Evolutionary conservation across 2,113 vertebrate genomes (phyloP), one percentile per base, ranked within the genome.

Genomic region (Daubentonia madagascariensis): DNA sequence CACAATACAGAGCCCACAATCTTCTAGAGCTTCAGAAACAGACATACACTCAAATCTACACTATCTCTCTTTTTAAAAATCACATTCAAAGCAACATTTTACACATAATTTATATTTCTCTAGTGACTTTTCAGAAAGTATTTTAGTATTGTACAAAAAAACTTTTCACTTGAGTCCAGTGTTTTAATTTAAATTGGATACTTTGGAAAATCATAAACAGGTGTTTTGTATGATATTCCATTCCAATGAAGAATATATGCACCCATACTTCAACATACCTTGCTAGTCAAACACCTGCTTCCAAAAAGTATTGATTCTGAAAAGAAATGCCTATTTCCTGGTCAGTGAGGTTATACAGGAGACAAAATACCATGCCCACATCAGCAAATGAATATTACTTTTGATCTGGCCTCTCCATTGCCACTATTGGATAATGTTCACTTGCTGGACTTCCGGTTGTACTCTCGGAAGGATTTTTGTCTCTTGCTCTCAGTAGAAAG

Each of bases 391-490:
- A n/a, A n/a, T 52, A 4, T 65, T 6, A 5, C 8, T 76, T 68
- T 37, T 43, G 23, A 16, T 8, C 2, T 54, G 0, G 0, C 7
- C 59, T 97, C 54, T 9, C 30, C 8, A 6, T 9, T 57, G 65
- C 92, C 10, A 0, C 1, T 1, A 0, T 65, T 25, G 72, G n/a
- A 25, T 35, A 52, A 52, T 43, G 72, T 5, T 73, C 83, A 50
- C 81, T 52, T 78, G 43, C 59, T 67, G 10, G 75, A 54, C 95
- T 97, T 95, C 83, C 4, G 61, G 40, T 30, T 32, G 89, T 95
- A 70, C 95, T 97, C 83, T 75, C 54, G 6, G 97, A 98, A 98
- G 90, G 92, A 91, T 93, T 81, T 85, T 79, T 37, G 67, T 45
- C 59, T 87, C 72, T 91, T 93, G 89, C 94, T 96, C 92, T 98